Evolutionary conservation across 2,888 invertebrate species (phyloP), one percentile per base, ranked within the genome.

Genomic region (Agrochola macilenta): DNA sequence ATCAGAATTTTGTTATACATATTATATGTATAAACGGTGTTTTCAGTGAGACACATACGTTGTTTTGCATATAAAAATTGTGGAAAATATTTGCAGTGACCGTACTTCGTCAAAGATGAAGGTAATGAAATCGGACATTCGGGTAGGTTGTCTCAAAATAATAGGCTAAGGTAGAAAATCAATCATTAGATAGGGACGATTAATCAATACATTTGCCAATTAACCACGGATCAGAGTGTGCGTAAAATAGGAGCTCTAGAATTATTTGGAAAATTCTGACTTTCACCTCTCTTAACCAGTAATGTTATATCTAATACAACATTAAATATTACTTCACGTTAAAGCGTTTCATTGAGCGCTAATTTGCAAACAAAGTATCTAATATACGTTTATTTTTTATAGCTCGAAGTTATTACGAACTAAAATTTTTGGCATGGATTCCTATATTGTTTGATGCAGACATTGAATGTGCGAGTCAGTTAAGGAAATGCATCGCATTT

Each of bases 321-420:
- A 82, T 79, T 82, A 78, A 83, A 76, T 76, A 76, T 82, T 77
- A 81, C n/a, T 79, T 84, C 60, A 79, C 63, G 23, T 88, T 88
- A 88, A 89, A 88, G 88, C 88, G 79, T 84, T 86, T 88, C 46
- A 64, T 88, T 89, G 88, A 89, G 88, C 88, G 89, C 88, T 88
- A 88, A 86, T 79, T 30, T 81, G 80, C 79, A 88, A 89, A 89
- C 52, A 71, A 87, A 78, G 63, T 78, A 78, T 76, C 63, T 76
- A 72, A 58, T 46, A 65, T 70, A 79, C 69, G 23, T 74, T 78
- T 58, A 66, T 49, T 52, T 65, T 69, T 63, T 71, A 74, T 74
- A 60, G 35, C 43, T 78, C 69, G 49, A 65, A 74, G 9, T 72
- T 61, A 57, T 60, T 60, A 65, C 12, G 12, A 74, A 85, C 64